Conservation (phyloP, 2,797 vertebrate species). For the Manis crassicaudata region DNA sequence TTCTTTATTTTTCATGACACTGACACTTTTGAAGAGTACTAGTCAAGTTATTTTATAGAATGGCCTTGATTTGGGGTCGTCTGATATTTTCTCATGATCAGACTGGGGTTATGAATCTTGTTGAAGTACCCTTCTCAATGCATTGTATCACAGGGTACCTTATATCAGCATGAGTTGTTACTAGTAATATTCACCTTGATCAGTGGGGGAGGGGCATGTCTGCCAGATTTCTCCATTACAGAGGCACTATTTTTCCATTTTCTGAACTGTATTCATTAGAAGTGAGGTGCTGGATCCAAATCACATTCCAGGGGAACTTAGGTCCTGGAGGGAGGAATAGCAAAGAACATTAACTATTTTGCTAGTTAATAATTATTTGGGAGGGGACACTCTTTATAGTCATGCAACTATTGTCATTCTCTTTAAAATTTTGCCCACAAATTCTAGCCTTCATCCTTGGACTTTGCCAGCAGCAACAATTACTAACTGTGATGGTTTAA, state of each 20-base stretch:
- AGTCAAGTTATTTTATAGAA: background rate
- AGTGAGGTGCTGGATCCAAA: background rate
- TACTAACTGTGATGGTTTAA: background rate
- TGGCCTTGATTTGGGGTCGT: background rate
- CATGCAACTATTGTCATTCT: background rate
- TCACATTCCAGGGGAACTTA: background rate
- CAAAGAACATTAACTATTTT: background rate
- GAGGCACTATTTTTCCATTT: background rate
- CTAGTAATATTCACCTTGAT: background rate
- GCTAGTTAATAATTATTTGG: background rate
- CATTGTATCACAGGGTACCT: background rate
- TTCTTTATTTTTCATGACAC: background rate
- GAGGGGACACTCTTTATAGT: background rate
- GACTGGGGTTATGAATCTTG: background rate
- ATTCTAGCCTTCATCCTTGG: background rate
- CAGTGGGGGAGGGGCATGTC: background rate
- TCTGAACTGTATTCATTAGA: background rate
- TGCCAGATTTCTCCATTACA: background rate
- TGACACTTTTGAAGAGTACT: background rate
- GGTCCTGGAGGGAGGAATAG: background rate
- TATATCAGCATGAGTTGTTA: background rate
- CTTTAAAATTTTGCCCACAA: background rate
- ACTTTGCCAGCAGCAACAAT: background rate
- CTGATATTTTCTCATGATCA: background rate
- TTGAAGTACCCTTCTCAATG: background rate